Evolutionary conservation across 2,888 invertebrate genomes (phyloP).

Genomic region (Philopedon plagiatum): DNA sequence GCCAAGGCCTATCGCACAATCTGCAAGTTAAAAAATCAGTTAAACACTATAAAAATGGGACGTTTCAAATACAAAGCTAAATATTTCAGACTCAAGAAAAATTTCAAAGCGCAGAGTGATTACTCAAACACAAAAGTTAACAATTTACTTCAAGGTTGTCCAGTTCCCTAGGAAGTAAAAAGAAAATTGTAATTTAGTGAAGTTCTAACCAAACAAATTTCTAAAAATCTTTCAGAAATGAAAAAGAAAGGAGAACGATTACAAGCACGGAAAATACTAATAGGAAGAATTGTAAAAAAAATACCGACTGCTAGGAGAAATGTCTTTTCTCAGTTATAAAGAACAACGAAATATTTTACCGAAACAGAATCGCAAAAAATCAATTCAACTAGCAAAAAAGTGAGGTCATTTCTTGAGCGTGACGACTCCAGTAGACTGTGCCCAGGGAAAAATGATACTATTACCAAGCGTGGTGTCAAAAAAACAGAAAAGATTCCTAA

Average conservation of each 20-base stretch:
- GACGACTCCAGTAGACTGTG: neutral
- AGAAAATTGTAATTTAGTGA: neutral
- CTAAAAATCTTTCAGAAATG: neutral
- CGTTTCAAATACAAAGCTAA: neutral
- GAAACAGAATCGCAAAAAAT: neutral
- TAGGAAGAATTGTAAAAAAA: neutral
- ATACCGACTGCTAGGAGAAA: neutral
- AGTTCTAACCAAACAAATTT: slow-evolving; percentile 3
- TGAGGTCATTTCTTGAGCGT: neutral
- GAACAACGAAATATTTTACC: neutral
- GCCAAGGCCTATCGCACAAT: slow-evolving; percentile 4
- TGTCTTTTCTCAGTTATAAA: neutral
- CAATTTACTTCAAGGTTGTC: neutral
- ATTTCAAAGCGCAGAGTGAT: neutral
- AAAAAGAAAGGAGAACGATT: neutral
- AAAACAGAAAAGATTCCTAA: neutral
- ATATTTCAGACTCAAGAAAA: neutral
- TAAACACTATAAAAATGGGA: neutral
- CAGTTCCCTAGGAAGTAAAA: neutral
- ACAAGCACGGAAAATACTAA: neutral
- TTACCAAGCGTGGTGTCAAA: neutral
- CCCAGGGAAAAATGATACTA: neutral
- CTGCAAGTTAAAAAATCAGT: neutral
- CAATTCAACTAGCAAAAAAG: neutral
- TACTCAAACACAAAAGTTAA: neutral